Conservation (phyloP, 1,140 invertebrate species). For the Bombyx mandarina region DNA sequence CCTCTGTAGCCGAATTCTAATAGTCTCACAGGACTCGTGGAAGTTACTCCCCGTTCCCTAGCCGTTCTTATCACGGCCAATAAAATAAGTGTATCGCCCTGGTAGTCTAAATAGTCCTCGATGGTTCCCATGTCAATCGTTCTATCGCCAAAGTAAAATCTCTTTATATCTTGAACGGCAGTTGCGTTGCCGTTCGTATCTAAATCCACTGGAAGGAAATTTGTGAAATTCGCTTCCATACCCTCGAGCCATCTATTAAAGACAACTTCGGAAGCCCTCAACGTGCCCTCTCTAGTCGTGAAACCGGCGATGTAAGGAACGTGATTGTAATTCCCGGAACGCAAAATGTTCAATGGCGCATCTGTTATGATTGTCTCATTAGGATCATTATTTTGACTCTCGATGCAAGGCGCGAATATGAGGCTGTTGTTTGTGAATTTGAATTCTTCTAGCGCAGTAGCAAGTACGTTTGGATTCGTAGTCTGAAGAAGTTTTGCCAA, state of each 20-base stretch:
- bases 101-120: constrained; percentile 49
- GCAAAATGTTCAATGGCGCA: constrained; percentile 40
- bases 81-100: constrained; percentile 43
- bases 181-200: constrained; percentile 25
- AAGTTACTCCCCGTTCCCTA: constrained; percentile 34
- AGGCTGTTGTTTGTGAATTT: constrained; percentile 42
- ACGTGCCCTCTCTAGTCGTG: constrained; percentile 47
- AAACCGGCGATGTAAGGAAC: constrained; percentile 47
- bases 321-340: constrained; percentile 41
- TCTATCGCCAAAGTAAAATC: constrained; percentile 42
- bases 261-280: constrained; percentile 35
- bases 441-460: constrained; percentile 22
- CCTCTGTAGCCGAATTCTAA: constrained; percentile 43
- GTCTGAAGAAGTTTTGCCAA: constrained; percentile 28
- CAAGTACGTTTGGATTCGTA: constrained; percentile 30
- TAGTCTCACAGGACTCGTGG: constrained; percentile 30
- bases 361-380: constrained; percentile 38
- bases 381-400: constrained; percentile 27
- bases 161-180: constrained; percentile 27
- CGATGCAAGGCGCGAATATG: constrained; percentile 52
- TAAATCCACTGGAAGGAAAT: constrained; percentile 47
- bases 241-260: constrained; percentile 28
- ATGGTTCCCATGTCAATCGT: constrained; percentile 38
- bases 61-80: constrained; percentile 36
- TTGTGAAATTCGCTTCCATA: constrained; percentile 45